These are phyloP conservation scores for Himalopsyche tibetana DNA, from an alignment of 2,888 invertebrate genomes.

Conservation along the genomic window DNA sequence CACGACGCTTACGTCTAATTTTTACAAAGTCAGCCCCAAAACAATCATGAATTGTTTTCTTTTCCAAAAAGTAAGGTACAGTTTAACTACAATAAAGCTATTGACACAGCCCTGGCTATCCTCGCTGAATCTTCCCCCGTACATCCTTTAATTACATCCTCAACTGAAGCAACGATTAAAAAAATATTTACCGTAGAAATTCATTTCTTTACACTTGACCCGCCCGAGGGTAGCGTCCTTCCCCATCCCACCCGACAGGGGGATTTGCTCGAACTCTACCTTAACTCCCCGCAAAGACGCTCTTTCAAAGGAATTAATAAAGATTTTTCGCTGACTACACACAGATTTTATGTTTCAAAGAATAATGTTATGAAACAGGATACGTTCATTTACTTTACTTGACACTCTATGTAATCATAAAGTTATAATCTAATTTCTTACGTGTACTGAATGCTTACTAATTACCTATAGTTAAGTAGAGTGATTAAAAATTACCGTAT, in stretches of 20 bases:
- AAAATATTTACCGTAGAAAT: slow-evolving; percentile 34
- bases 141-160: slow-evolving; percentile 34
- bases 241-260: neutral
- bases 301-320: slow-evolving; percentile 20
- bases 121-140: neutral
- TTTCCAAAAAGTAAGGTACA: neutral
- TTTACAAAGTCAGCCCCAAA: neutral
- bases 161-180: slow-evolving; percentile 31
- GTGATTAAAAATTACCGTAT: too few species aligned
- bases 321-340: slow-evolving; percentile 26
- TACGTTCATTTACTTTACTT: neutral
- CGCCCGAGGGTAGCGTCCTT: neutral
- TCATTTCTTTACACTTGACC: slow-evolving; percentile 34
- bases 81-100: neutral
- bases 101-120: slow-evolving; percentile 1
- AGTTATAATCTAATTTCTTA: too few species aligned
- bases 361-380: neutral
- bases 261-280: neutral
- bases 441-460: too few species aligned
- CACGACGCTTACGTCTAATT: too few species aligned
- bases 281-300: neutral
- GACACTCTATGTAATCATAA: neutral
- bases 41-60: neutral
- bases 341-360: neutral
- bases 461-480: too few species aligned